Base-by-base conservation (phyloP, 1,140 invertebrate genomes). In the Euborellia annulipes region DNA sequence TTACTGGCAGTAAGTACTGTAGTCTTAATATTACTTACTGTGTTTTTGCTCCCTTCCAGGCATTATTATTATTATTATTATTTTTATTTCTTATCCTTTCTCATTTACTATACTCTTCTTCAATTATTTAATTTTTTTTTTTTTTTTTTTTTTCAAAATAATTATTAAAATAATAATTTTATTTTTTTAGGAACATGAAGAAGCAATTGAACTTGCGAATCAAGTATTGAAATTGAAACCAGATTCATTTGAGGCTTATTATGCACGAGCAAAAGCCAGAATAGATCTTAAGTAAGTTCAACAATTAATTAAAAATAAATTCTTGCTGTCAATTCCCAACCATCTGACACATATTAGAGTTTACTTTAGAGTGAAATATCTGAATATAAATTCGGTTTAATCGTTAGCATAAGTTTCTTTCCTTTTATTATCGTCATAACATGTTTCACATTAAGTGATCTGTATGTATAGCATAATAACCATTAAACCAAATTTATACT, bases 171-270 rank as follows among this genome's bases (percentile, higher is more conserved):
- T 11, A 40, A 9, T 18, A 41, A 39, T 46, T 39, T 32, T 41
- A 43, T 19, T 41, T 50, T 63, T 66, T 2, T 58, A 85, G 82
- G 82, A 86, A 72, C 73, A 72, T 55, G 70, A 75, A 49, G 82
- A 82, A 62, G 87, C 90, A 6, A 75, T 91, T 50, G 84, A 92
- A 56, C 69, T 92, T 41, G 88, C 90, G 3, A 78, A 82, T 34
- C 76, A 87, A 62, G 90, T 86, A 0, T 69, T 93, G 19, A 74
- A 78, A 38, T 67, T 89, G 46, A 82, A 85, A 53, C 78, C 84
- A 3, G 76, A 82, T 54, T 91, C 85, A 1, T 94, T 86, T 60
- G 91, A 96, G 67, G 90, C 88, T 2, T 90, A 79, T 56, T 94
- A 94, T 62, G 86, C 88, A 1, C 71, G 89, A 57, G 82, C 89